Evolutionary conservation across 2,888 invertebrate species (phyloP).

Genomic region (Oithona nana): DNA sequence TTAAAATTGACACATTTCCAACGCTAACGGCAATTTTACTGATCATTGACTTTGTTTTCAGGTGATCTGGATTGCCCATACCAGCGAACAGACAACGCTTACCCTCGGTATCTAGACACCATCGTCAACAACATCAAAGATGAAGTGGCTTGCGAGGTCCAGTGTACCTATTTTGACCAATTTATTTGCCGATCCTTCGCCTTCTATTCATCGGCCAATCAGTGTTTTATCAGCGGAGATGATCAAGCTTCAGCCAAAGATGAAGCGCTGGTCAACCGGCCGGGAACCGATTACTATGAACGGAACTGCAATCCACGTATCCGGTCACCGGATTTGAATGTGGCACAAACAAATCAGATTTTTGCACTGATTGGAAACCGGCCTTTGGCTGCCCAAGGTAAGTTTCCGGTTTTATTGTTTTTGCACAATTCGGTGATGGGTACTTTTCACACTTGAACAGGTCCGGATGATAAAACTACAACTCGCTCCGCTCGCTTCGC

Average conservation of each 20-base stretch:
- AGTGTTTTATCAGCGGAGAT: conserved; percentile 30
- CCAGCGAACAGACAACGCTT: conserved; percentile 10
- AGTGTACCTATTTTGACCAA: conserved; percentile 27
- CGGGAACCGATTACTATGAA: conserved; percentile 25
- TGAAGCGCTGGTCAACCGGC: conserved; percentile 22
- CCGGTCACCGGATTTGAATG: not conserved
- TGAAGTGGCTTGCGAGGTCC: conserved; percentile 27
- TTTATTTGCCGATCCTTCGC: conserved; percentile 30
- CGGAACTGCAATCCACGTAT: conserved; percentile 24
- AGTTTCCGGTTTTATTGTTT: not conserved
- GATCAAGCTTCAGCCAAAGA: conserved; percentile 26
- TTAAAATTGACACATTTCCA: not conserved
- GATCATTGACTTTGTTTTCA: not conserved
- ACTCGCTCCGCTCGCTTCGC: too few relatives aligned
- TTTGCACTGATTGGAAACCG: not conserved
- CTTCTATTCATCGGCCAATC: conserved; percentile 28
- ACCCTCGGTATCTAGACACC: conserved; percentile 25
- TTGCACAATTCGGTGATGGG: not conserved
- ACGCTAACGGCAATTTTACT: not conserved
- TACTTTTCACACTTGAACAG: not conserved
- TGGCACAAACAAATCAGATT: not conserved
- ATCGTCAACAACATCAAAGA: conserved; percentile 26
- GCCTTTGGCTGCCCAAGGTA: not conserved
- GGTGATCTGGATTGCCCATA: conserved; percentile 11
- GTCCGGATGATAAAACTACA: not conserved